These are phyloP conservation scores for Drosophila cardini DNA, from an alignment of 1,140 invertebrate genomes.

Conservation along the genomic window DNA sequence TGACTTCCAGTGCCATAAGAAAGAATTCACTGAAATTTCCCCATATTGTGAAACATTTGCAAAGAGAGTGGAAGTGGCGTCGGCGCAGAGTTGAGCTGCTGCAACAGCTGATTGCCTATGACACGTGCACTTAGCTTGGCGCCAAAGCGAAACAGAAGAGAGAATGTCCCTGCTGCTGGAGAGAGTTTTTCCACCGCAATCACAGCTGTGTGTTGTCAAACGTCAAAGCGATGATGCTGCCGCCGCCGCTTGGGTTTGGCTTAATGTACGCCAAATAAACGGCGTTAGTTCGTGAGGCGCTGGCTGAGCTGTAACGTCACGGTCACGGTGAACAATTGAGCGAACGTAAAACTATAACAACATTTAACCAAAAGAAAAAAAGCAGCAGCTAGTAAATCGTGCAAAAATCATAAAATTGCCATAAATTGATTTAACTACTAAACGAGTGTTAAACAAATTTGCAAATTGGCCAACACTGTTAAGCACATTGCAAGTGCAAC, in stretches of 20 bases:
- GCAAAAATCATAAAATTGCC: conserved; percentile 29
- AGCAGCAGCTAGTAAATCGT: conserved; percentile 39
- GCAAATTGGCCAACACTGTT: neutral
- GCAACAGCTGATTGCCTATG: conserved; percentile 58
- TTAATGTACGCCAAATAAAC: conserved; percentile 17
- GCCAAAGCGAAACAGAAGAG: conserved; percentile 59
- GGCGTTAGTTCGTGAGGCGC: conserved; percentile 74
- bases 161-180: conserved; percentile 22
- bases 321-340: conserved; percentile 35
- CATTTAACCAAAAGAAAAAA: neutral
- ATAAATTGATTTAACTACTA: conserved; percentile 23
- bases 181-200: conserved; percentile 50
- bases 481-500: neutral
- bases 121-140: conserved; percentile 63
- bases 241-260: conserved; percentile 26
- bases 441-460: conserved; percentile 1
- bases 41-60: conserved; percentile 29
- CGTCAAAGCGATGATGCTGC: conserved; percentile 66
- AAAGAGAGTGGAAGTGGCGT: conserved; percentile 25
- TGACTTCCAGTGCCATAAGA: conserved; percentile 51
- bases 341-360: neutral
- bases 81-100: conserved; percentile 14
- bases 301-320: conserved; percentile 66
- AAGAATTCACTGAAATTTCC: conserved; percentile 22
- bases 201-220: conserved; percentile 67